Evolutionary conservation across 1,140 invertebrate genomes (phyloP), one percentile per base, ranked within the genome.

Genomic region (Atopsyche davidsoni): DNA sequence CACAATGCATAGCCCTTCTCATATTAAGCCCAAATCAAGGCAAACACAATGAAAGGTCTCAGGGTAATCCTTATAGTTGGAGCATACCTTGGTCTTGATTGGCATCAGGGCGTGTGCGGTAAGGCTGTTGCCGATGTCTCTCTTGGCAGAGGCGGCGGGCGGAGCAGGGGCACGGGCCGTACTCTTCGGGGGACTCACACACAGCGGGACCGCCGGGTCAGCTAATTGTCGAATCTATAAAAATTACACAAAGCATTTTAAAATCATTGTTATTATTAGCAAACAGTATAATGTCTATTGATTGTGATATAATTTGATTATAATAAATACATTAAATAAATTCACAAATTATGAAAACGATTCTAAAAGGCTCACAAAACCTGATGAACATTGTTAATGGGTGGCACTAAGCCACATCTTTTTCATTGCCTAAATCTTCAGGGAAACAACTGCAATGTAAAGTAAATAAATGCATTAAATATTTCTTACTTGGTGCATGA

Each of bases 401-500:
- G n/a, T n/a, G n/a, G n/a, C n/a, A n/a, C n/a, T n/a, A n/a, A n/a
- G n/a, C n/a, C n/a, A n/a, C n/a, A n/a, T n/a, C n/a, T n/a, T n/a
- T n/a, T n/a, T n/a, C n/a, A n/a, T n/a, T n/a, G n/a, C n/a, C n/a
- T n/a, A n/a, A n/a, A n/a, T n/a, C n/a, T n/a, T n/a, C n/a, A n/a
- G n/a, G n/a, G n/a, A n/a, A n/a, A n/a, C n/a, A 11, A 14, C 18
- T 22, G 19, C 18, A 42, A 11, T 4, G 25, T 11, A 22, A 2
- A 19, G 13, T 42, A 31, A 35, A 34, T 35, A 49, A 24, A 35
- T 22, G 6, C 14, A 48, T 13, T 13, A n/a, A n/a, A n/a, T n/a
- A n/a, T 9, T 43, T 39, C 85, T 80, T 32, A 92, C 83, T 74
- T 96, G 92, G 72, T 96, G 90, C 67, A 95, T 80, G 6, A 96